Conservation (phyloP, 2,797 vertebrate genomes). For the Amblyopsis hoosieri region DNA sequence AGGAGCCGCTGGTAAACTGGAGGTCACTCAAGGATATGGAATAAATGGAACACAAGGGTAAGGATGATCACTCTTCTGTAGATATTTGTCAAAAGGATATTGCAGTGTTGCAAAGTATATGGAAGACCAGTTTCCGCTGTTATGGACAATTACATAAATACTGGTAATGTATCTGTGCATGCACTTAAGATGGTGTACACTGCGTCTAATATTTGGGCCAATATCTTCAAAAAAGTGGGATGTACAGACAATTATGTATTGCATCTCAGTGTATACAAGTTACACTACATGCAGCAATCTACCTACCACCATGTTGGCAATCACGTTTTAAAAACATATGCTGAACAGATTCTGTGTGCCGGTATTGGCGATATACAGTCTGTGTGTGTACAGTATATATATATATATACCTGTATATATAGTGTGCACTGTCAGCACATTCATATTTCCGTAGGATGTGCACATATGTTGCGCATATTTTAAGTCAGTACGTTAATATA, state of each 20-base stretch:
- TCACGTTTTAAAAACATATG: too few relatives aligned
- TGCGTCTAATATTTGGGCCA: neutral
- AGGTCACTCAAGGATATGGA: slow-evolving; percentile 4
- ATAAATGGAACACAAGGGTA: slow-evolving; percentile 1
- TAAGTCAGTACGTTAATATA: slow-evolving; percentile 47
- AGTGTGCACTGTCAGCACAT: neutral
- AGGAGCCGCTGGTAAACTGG: neutral
- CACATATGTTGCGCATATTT: slow-evolving; percentile 58
- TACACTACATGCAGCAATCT: slow-evolving; percentile 29
- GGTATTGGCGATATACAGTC: too few relatives aligned
- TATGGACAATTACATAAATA: neutral
- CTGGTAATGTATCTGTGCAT: neutral
- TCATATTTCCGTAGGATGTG: slow-evolving; percentile 38
- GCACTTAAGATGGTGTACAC: neutral
- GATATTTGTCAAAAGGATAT: neutral
- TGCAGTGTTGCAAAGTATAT: neutral
- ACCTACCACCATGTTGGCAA: slow-evolving; percentile 33
- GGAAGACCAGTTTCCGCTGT: neutral
- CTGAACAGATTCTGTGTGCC: too few relatives aligned
- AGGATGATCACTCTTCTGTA: neutral
- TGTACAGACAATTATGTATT: slow-evolving; percentile 4
- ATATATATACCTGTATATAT: too few relatives aligned
- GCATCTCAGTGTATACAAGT: slow-evolving; percentile 29
- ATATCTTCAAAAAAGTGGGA: slow-evolving; percentile 17
- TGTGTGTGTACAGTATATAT: too few relatives aligned